Evolutionary conservation across 2,888 invertebrate species (phyloP).

Genomic region (Zootermopsis nevadensis): DNA sequence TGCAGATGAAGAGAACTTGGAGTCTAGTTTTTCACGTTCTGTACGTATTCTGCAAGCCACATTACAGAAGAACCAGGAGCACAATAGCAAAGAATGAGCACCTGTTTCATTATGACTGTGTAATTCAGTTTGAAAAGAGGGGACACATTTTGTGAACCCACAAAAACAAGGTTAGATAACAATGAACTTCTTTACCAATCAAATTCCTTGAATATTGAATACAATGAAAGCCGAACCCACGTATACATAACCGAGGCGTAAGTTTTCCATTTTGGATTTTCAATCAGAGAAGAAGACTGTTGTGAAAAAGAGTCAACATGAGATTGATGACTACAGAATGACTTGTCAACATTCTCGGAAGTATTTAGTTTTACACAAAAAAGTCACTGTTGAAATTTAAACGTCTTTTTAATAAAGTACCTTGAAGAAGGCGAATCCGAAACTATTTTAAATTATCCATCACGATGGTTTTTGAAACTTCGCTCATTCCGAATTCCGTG

Average conservation of each 20-base stretch:
- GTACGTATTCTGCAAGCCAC: constrained; percentile 21
- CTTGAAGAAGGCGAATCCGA: background rate
- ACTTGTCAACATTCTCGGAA: constrained; percentile 49
- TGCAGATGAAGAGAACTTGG: constrained; percentile 10
- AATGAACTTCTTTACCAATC: constrained; percentile 48
- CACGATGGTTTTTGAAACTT: too few species aligned
- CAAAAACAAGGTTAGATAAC: constrained; percentile 46
- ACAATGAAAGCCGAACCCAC: constrained; percentile 29
- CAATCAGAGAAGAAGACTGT: background rate
- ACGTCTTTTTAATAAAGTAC: constrained; percentile 13
- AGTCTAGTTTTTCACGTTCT: constrained; percentile 27
- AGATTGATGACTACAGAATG: constrained; percentile 48
- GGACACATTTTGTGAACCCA: constrained; percentile 29
- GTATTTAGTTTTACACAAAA: constrained; percentile 40
- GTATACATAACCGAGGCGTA: constrained; percentile 33
- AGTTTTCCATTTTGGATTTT: constrained; percentile 32
- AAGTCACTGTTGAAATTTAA: constrained; percentile 1
- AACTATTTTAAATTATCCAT: background rate
- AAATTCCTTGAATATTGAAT: constrained; percentile 49
- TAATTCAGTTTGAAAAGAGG: constrained; percentile 47
- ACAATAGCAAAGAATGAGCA: constrained; percentile 32
- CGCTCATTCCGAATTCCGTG: too few species aligned
- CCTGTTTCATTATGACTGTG: constrained; percentile 47
- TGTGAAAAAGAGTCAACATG: constrained; percentile 42
- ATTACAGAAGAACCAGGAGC: constrained; percentile 24